Percentiles rank a stretch among this genome's conserved stretches.
Evolutionary conservation across 2,888 invertebrate genomes (phyloP).

Genomic region (Mythimna pallens): DNA sequence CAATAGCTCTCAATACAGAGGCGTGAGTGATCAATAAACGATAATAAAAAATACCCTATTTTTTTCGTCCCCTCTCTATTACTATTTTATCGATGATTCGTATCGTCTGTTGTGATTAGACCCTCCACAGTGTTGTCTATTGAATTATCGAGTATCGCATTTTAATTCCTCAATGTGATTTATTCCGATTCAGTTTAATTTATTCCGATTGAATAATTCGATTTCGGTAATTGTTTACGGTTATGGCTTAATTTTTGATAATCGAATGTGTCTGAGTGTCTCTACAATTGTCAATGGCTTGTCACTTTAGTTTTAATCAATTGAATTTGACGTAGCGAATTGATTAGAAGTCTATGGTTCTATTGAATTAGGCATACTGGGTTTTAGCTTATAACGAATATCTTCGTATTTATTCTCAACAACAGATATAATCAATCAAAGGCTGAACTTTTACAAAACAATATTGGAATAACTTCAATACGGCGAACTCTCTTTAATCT

Average conservation of each 20-base stretch:
- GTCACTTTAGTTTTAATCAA: conserved; percentile 53
- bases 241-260: conserved; percentile 66
- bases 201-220: conserved; percentile 69
- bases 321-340: conserved; percentile 50
- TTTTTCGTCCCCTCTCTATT: conserved; percentile 80
- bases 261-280: conserved; percentile 62
- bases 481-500: conserved; percentile 34
- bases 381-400: background rate
- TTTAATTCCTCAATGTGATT: conserved; percentile 68
- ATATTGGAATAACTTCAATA: conserved; percentile 34
- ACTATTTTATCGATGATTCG: conserved; percentile 83
- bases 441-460: conserved; percentile 5
- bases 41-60: conserved; percentile 82
- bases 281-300: conserved; percentile 57
- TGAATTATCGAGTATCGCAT: conserved; percentile 79
- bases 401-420: background rate
- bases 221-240: conserved; percentile 68
- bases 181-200: conserved; percentile 68
- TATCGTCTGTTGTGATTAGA: conserved; percentile 80
- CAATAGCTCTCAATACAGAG: conserved; percentile 86
- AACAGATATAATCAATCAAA: conserved; percentile 28
- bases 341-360: conserved; percentile 25
- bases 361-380: conserved; percentile 3
- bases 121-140: conserved; percentile 82
- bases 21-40: conserved; percentile 87